These are phyloP conservation scores for Zosterops hypoxanthus DNA, from an alignment of 2,113 vertebrate genomes.

Conservation along the genomic window DNA sequence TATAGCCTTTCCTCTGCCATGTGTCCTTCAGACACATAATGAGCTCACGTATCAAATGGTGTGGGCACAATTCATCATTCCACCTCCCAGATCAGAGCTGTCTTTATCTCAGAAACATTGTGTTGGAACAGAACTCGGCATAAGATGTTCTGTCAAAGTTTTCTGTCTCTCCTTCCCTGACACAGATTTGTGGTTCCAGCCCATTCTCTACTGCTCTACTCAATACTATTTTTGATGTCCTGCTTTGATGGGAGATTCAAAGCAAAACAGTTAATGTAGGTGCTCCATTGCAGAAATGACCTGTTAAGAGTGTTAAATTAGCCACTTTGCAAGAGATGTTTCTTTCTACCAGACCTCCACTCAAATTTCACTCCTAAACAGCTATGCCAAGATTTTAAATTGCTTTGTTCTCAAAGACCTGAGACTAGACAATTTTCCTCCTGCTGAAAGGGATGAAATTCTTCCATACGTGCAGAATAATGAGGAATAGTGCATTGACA, in stretches of 20 bases:
- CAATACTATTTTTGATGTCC: background rate
- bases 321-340: background rate
- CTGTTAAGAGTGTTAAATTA: background rate
- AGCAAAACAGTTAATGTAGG: background rate
- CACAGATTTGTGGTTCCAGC: background rate
- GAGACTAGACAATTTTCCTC: background rate
- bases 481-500: background rate
- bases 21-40: background rate
- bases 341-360: background rate
- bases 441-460: background rate
- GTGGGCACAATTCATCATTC: rapidly evolving
- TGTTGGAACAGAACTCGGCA: background rate
- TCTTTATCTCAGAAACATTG: background rate
- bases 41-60: background rate
- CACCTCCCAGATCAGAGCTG: background rate
- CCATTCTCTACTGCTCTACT: background rate
- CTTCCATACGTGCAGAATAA: background rate
- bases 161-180: background rate
- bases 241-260: background rate
- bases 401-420: background rate
- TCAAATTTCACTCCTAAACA: background rate
- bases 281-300: background rate
- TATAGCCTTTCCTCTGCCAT: background rate
- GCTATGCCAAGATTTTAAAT: background rate
- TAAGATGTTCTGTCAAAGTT: background rate